Evolutionary conservation across 2,888 invertebrate genomes (phyloP), one percentile per base, ranked within the genome.

Genomic region (Pandemis corylana): DNA sequence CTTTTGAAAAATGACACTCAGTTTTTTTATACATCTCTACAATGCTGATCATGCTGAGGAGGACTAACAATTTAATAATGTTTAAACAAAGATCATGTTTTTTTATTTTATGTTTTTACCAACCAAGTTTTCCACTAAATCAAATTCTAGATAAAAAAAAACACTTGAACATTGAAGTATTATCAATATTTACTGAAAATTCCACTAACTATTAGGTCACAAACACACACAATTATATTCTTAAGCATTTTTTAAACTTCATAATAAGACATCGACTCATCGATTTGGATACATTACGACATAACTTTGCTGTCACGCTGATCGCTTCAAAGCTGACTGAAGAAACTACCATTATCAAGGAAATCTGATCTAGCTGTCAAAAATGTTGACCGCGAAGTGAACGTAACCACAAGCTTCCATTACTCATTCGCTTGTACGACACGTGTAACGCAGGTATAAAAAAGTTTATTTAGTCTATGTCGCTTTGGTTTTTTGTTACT

Each of bases 231-330:
- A 36, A 36, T 36, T 2, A 36, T 36, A 36, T 63, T 73, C 72
- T 68, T 73, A 62, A 41, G 42, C 68, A 6, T 51, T 53, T 36
- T 36, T 36, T 36, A 36, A 36, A 36, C 28, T 36, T 36, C 28
- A 36, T 36, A 36, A 36, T 36, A 67, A 20, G 46, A 42, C 77
- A 80, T 78, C 78, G 78, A 83, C 82, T 81, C 80, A 79, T 77
- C 68, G 53, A 64, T 66, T 63, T 61, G 51, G 67, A 42, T 64
- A 61, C 72, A n/a, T 76, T 71, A 65, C 64, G 59, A 49, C 73
- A 73, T 64, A 73, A 73, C 68, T 59, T 65, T 12, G 42, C 68
- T 69, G 69, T 51, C 61, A 62, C 36, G 9, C 51, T n/a, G 59
- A 6, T 53, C 28, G 53, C 36, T 73, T 44, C 36, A 66, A 62